Base-by-base conservation (phyloP, 2,888 invertebrate species). In the Eupithecia dodoneata region DNA sequence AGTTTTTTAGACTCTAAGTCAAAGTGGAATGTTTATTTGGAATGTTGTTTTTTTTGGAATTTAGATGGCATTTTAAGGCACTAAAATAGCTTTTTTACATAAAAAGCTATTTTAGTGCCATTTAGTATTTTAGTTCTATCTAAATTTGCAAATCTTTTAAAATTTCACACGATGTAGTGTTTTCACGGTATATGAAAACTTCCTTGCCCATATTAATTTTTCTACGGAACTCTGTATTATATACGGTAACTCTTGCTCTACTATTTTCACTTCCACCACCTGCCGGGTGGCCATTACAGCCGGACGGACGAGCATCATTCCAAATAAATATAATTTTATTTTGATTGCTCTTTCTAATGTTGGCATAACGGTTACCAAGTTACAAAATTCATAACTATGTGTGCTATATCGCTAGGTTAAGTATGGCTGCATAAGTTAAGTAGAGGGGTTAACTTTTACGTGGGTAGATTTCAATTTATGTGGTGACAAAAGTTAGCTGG, bases 311-410 rank as follows among this genome's bases (percentile, higher is more conserved):
- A 86, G 89, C 88, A 91, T 90, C 89, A 87, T 87, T 87, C 90
- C 89, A 87, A 90, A 92, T 91, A 91, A 91, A 92, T 91, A 92
- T 91, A 87, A 88, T 88, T 89, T 86, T 90, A 88, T 90, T 91
- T 90, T 89, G 88, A 90, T 91, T 90, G 84, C 89, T 88, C 87
- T 86, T 84, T 87, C 86, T 87, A 87, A 88, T 88, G 86, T 86
- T 86, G 85, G 81, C 79, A 84, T 86, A 86, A 85, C 84, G 86
- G 84, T 85, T 83, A 82, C 84, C 79, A 73, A 75, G n/a, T 45
- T 45, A 69, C 45, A 44, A n/a, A 69, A 44, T n/a, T 69, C 67
- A 69, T 66, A n/a, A 66, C 63, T 10, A 12, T 30, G 30, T 63
- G 10, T 63, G 63, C 63, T 10, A 63, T 63, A 10, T 63, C 63